Evolutionary conservation across 2,113 vertebrate genomes (phyloP), one percentile per base, ranked within the genome.

Genomic region (Megaleporinus macrocephalus): DNA sequence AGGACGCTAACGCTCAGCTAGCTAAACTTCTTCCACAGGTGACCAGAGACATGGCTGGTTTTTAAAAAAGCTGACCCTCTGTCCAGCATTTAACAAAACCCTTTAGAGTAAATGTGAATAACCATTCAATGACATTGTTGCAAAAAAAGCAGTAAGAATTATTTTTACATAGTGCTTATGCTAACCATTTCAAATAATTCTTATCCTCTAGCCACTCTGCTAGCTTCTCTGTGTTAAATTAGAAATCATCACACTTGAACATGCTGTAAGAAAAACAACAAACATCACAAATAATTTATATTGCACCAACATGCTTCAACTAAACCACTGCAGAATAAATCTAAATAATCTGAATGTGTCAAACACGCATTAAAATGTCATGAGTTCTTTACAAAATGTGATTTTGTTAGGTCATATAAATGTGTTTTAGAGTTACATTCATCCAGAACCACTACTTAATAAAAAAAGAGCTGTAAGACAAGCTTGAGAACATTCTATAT

Each of bases 331-430:
- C 30, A 55, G 65, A 83, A 61, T 44, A 53, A 59, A 36, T 5
- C 61, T 47, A 75, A 83, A 66, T 73, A 59, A 36, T 33, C 18
- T 62, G 51, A 71, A 71, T 47, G 47, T 78, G n/a, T 49, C 15
- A 76, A 72, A 76, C 77, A 65, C 26, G 15, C 13, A 24, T n/a
- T 26, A 15, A 71, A 82, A 41, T 20, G 20, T 65, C 30, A 55
- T 61, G 9, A 75, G 41, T 20, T 59, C 24, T n/a, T 30, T 79
- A 80, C 13, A 82, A 82, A 82, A 59, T n/a, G 63, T 73, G 78
- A 29, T 66, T 26, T 59, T 59, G 41, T 47, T 61, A 55, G 5
- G 22, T 51, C 14, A 65, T 70, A 83, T 18, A 69, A 80, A 82
- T 55, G 18, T 69, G 33, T 44, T 63, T 44, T 83, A 57, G 26